Percentiles rank a stretch among this genome's conserved stretches.
These are phyloP conservation scores for Tetraneura akinire DNA, from an alignment of 1,140 invertebrate genomes.

Conservation along the genomic window DNA sequence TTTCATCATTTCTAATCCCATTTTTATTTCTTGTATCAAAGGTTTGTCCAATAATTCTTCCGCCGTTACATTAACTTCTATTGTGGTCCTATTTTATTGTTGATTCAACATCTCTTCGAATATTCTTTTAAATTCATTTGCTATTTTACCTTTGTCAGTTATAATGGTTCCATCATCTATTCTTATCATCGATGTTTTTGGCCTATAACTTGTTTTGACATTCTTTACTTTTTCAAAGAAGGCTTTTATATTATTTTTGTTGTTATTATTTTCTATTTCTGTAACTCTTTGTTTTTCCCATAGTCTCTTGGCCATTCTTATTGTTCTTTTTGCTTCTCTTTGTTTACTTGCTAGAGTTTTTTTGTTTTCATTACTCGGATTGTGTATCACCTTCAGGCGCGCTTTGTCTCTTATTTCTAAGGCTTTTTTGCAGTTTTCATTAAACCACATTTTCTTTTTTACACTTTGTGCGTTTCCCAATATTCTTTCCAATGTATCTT, in stretches of 20 bases:
- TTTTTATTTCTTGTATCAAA: slow-evolving; percentile 33
- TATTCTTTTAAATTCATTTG: not conserved
- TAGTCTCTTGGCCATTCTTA: not conserved
- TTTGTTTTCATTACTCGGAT: slow-evolving; percentile 5
- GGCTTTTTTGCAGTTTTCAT: slow-evolving; percentile 17
- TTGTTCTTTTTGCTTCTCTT: not conserved
- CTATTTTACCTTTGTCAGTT: not conserved
- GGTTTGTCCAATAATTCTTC: slow-evolving; percentile 19
- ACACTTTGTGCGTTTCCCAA: slow-evolving; percentile 6
- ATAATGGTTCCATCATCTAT: not conserved
- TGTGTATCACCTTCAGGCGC: not conserved
- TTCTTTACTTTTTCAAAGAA: slow-evolving; percentile 1
- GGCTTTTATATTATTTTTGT: not conserved
- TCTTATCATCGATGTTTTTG: not conserved
- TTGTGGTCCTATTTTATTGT: not conserved
- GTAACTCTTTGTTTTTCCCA: no score
- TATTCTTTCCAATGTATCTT: slow-evolving; percentile 12
- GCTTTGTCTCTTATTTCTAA: slow-evolving; percentile 2
- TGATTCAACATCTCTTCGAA: slow-evolving; percentile 12
- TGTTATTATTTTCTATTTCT: no score
- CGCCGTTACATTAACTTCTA: not conserved
- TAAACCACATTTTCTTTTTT: slow-evolving; percentile 14
- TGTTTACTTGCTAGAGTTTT: not conserved
- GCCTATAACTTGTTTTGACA: not conserved
- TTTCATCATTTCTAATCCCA: slow-evolving; percentile 50